Evolutionary conservation across 1,140 invertebrate genomes (phyloP), one percentile per base, ranked within the genome.

Genomic region (Cotesia typhae): DNA sequence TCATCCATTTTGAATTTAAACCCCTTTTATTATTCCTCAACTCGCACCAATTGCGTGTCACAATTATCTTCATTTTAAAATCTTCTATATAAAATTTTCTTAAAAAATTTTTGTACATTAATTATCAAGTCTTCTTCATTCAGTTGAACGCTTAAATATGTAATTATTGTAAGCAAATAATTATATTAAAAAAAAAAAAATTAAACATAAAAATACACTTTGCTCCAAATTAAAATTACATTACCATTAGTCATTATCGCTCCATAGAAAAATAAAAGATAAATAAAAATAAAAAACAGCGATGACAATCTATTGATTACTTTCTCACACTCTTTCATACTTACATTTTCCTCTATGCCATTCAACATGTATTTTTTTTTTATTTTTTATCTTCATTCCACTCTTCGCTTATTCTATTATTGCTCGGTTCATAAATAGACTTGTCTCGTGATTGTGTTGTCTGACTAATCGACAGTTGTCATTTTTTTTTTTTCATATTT

Each of bases 401-500:
- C 3, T 63, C 12, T 38, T 64, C 9, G 5, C n/a, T 64, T 64
- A 14, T 64, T 12, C 7, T 64, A 9, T 66, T 66, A 14, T 66
- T 66, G 47, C 41, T 66, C 10, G 7, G 14, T 35, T 38, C 14
- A 14, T 67, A 37, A 67, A 67, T 67, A 67, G 52, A 67, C 51
- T 67, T 17, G 66, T 67, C 52, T 67, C 35, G 55, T 41, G 66
- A 14, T 52, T 37, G 47, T 41, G 41, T 28, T 9, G 64, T 20
- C 14, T 66, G 64, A 66, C 64, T 66, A 66, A 66, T 66, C 64
- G 10, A 35, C 35, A 37, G 60, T 35, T 37, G 10, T 61, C 59
- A 6, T 64, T 37, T n/a, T 64, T 36, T 64, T 64, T 36, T 41
- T 64, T n/a, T 63, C 67, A 74, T 75, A 77, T 72, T 79, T 73